Evolutionary conservation across 2,888 invertebrate species (phyloP).

Genomic region (Galeruca laticollis): DNA sequence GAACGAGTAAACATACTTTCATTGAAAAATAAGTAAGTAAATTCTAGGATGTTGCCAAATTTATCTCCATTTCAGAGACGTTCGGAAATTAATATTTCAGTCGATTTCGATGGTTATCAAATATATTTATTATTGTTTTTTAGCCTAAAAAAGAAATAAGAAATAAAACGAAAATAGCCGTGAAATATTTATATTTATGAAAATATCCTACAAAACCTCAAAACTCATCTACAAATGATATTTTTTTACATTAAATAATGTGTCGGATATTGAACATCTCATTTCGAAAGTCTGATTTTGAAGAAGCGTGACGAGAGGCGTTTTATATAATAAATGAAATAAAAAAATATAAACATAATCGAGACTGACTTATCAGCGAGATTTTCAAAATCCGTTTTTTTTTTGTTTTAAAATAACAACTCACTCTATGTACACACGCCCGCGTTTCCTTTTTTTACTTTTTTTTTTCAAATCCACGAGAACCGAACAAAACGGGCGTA

Average conservation of each 20-base stretch:
- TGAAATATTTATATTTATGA: constrained; percentile 68
- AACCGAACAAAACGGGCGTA: constrained; percentile 32
- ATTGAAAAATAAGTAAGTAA: too few relatives aligned
- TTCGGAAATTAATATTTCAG: too few relatives aligned
- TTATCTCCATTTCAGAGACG: too few relatives aligned
- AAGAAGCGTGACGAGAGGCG: constrained; percentile 53
- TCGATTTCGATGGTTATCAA: too few relatives aligned
- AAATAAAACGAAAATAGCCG: constrained; percentile 52
- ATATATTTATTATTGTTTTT: too few relatives aligned
- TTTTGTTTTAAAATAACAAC: constrained; percentile 61
- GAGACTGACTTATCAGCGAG: constrained; percentile 46
- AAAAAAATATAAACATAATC: constrained; percentile 44
- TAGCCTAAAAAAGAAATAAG: not conserved
- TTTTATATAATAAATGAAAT: constrained; percentile 49
- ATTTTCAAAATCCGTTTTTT: constrained; percentile 55
- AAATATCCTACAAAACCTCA: constrained; percentile 68
- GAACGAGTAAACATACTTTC: too few relatives aligned
- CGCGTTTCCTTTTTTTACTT: constrained; percentile 4
- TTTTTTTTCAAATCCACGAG: constrained; percentile 1
- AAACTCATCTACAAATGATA: constrained; percentile 66
- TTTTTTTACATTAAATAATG: constrained; percentile 62
- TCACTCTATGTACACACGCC: constrained; percentile 56
- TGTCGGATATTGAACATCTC: constrained; percentile 58
- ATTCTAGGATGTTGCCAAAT: too few relatives aligned
- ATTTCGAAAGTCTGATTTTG: constrained; percentile 36